Percentiles rank a stretch among this genome's conserved stretches.
phyloP scores from a whole-genome alignment of 2,797 vertebrate genomes.

The Caiman crocodilus region DNA sequence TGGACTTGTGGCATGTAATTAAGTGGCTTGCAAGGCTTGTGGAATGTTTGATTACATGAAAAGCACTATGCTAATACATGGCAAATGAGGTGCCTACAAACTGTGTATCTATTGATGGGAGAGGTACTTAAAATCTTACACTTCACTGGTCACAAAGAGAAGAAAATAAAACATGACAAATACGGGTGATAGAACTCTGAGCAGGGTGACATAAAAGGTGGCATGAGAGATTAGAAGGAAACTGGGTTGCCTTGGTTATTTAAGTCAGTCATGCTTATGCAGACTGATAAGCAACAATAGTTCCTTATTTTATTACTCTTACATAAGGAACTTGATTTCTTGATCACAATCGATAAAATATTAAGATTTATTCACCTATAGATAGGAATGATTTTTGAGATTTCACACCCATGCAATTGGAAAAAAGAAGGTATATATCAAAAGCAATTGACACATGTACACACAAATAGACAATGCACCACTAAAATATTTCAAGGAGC shows the following conservation, averaged over 20 bases:
- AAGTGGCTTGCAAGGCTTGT: constrained; percentile 63
- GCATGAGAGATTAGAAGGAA: constrained; percentile 45
- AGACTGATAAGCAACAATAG: constrained; percentile 6
- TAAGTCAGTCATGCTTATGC: constrained; percentile 47
- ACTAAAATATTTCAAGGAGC: constrained; percentile 4
- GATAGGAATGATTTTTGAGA: background rate
- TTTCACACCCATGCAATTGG: constrained; percentile 30
- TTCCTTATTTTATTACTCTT: background rate
- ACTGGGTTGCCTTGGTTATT: constrained; percentile 63
- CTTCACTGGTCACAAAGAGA: constrained; percentile 36
- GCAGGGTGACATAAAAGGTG: constrained; percentile 45
- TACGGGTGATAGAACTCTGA: constrained; percentile 18
- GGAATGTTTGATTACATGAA: constrained; percentile 66
- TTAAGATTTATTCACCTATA: constrained; percentile 45
- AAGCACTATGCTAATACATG: constrained; percentile 38
- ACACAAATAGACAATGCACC: background rate
- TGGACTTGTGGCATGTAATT: constrained; percentile 72
- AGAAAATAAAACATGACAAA: constrained; percentile 63
- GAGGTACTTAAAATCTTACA: constrained; percentile 52
- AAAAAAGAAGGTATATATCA: constrained; percentile 38
- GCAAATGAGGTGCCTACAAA: constrained; percentile 60
- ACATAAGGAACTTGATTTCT: constrained; percentile 53
- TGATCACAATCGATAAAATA: constrained; percentile 16
- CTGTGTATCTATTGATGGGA: constrained; percentile 43
- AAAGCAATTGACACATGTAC: constrained; percentile 24